Evolutionary conservation across 2,113 vertebrate genomes (phyloP), one percentile per base, ranked within the genome.

Genomic region (Salvelinus namaycush): DNA sequence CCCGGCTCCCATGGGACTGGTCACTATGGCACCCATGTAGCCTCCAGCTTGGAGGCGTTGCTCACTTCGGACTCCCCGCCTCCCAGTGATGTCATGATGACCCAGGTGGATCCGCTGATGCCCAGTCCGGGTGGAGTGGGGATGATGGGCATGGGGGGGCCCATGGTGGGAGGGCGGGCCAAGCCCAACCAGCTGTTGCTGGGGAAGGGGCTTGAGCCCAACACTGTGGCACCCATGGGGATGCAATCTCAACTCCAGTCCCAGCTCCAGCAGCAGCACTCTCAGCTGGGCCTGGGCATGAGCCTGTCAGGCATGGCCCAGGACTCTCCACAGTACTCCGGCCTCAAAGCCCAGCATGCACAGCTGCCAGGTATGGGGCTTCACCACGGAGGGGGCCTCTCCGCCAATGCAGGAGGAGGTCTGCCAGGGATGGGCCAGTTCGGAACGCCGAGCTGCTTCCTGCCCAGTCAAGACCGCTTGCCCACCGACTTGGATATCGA

Each of bases 401-500:
- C 78, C 70, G 79, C 54, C 34, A 39, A 8, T 18, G 72, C 84
- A 4, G 65, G 81, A 66, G 22, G 80, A 11, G 79, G 74, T 67
- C 80, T 91, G 74, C 91, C 87, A 73, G 89, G 82, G 0, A 84
- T 92, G 76, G 81, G 76, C 68, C 91, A 74, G 59, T 94, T 90
- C 13, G 90, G 77, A 12, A 78, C 74, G 1, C 86, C 88, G 1
- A 90, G 83, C 84, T 90, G 83, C 84, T 93, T 92, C 85, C 73
- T 86, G 60, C 64, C 85, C 24, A 82, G 88, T 81, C 96, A 93
- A 83, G 97, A 97, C 84, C 94, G 93, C 79, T 93, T 99, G 82
- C 98, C 98, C 84, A 97, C 88, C 72, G 98, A 99, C 88, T 90
- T 99, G 86, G 98, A 99, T 84, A 91, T 99, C 57, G 98, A 99